These are phyloP conservation scores for Phoeniculus purpureus DNA, from an alignment of 2,797 vertebrate species.

Conservation along the genomic window DNA sequence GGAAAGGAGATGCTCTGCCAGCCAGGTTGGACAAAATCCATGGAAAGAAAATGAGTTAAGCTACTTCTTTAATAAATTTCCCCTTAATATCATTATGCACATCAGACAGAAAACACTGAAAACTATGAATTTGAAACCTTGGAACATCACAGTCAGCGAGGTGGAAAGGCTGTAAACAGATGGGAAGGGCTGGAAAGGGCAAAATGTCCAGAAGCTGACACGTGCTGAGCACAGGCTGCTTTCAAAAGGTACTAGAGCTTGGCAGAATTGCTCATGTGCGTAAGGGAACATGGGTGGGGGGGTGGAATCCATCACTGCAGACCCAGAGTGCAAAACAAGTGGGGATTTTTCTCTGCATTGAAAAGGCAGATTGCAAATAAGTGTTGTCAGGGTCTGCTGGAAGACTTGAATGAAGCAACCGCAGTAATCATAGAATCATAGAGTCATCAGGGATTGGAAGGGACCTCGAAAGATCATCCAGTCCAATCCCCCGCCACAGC, in stretches of 20 bases:
- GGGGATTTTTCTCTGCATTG: not conserved
- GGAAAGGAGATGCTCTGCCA: not conserved
- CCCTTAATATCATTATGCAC: not conserved
- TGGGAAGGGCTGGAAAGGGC: not conserved
- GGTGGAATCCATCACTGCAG: not conserved
- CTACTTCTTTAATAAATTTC: not conserved
- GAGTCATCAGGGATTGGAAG: too few relatives aligned
- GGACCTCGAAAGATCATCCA: too few relatives aligned
- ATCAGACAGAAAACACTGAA: not conserved
- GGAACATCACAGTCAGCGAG: not conserved
- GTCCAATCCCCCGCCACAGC: too few relatives aligned
- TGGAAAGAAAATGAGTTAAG: not conserved
- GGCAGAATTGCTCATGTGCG: not conserved
- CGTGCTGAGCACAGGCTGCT: not conserved
- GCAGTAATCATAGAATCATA: too few relatives aligned
- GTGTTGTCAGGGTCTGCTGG: not conserved
- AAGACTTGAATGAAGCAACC: too few relatives aligned
- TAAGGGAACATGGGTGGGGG: not conserved
- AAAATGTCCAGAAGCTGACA: not conserved
- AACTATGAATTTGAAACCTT: not conserved
- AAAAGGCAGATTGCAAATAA: not conserved
- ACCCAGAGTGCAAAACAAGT: not conserved
- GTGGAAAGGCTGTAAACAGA: conserved; percentile 15
- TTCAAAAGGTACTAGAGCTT: not conserved
- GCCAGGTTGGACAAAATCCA: not conserved